Base-by-base conservation (phyloP, 2,888 invertebrate species). In the Mythimna pallens region DNA sequence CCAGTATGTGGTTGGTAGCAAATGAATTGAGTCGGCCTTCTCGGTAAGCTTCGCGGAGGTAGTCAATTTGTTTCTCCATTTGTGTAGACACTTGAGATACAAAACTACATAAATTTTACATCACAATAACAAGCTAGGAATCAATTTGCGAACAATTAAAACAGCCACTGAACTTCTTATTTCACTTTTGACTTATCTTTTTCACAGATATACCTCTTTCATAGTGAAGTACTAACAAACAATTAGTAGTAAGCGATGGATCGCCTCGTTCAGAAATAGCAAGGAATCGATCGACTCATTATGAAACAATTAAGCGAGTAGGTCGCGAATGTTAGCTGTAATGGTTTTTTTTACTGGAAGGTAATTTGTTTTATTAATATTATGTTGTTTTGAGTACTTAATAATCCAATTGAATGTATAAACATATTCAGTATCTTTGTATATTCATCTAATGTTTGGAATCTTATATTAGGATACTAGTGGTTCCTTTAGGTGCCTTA, bases 241-340 rank as follows among this genome's bases (percentile, higher is more conserved):
- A 77, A 81, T 80, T 74, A 75, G 73, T 43, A 40, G 73, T 79
- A 79, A 67, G 70, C 74, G 75, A 73, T 83, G 76, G 63, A 72
- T 73, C 70, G 67, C 40, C 65, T 82, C 82, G 88, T 85, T 87
- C 90, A 91, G 89, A 89, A 92, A 94, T 91, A 93, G 92, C 89
- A 68, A 87, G 85, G 86, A 92, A 92, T 93, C 92, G 91, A 92
- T 92, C 88, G 84, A 88, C 91, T 92, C 91, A 94, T 94, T 93
- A 93, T 85, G 85, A 82, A 89, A 93, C 92, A 93, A 93, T 94
- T 93, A 93, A 88, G 89, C 65, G 88, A 91, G 89, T 92, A 89
- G 91, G 90, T 91, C 90, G 88, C 89, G 86, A 66, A 83, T 73
- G 61, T 67, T 71, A 70, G 64, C 64, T 62, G 66, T 76, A 30